A percentile compares a stretch with the other conserved stretches of the same genome.
These are phyloP conservation scores for Leucophenga varia DNA, from an alignment of 1,140 invertebrate genomes.

Conservation along the genomic window DNA sequence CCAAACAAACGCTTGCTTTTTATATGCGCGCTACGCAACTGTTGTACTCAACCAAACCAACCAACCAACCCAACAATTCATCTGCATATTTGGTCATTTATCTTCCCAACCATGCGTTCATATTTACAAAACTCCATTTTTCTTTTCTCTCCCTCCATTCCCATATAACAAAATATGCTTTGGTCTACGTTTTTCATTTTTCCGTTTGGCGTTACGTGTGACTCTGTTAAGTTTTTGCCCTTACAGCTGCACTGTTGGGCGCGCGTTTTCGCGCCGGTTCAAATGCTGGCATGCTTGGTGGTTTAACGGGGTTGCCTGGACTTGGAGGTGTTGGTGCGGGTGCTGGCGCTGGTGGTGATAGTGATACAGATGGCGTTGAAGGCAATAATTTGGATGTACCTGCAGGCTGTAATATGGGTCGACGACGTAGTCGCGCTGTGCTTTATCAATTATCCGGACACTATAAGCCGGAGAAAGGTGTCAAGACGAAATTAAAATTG, in stretches of 20 bases:
- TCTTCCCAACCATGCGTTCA: too few relatives aligned
- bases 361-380: conserved; percentile 67
- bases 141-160: too few relatives aligned
- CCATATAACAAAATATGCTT: too few relatives aligned
- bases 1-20: too few relatives aligned
- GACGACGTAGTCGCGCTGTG: conserved; percentile 88
- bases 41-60: too few relatives aligned
- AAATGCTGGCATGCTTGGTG: conserved; percentile 70
- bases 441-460: conserved; percentile 95
- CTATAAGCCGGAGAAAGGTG: conserved; percentile 84
- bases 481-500: conserved; percentile 90
- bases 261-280: conserved; percentile 64
- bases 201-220: too few relatives aligned
- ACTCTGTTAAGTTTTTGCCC: conserved; percentile 56
- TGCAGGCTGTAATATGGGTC: conserved; percentile 82
- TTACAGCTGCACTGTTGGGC: conserved; percentile 55
- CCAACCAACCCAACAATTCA: too few relatives aligned
- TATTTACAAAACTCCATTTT: too few relatives aligned
- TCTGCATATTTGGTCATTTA: too few relatives aligned
- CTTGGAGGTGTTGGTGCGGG: conserved; percentile 68
- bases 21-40: too few relatives aligned
- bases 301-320: conserved; percentile 67
- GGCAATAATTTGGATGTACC: conserved; percentile 80
- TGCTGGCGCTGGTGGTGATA: conserved; percentile 54
- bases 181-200: too few relatives aligned